These are phyloP conservation scores for Sericinus montela DNA, from an alignment of 2,888 invertebrate species.

Conservation along the genomic window DNA sequence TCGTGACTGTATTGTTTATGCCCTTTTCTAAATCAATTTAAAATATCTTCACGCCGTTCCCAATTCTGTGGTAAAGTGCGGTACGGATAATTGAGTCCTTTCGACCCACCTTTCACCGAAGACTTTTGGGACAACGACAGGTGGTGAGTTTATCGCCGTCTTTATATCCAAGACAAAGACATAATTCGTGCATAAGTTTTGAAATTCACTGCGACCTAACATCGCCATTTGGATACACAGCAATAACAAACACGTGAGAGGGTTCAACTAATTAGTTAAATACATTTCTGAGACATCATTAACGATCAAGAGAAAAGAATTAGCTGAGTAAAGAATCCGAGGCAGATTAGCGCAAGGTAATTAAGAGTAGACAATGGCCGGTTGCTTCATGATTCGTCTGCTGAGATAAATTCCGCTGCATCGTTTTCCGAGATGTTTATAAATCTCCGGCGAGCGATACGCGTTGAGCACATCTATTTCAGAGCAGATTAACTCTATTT, in stretches of 20 bases:
- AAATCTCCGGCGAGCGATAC: background rate
- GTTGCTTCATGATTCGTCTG: background rate
- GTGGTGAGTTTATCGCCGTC: too few species aligned
- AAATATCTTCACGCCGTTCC: too few species aligned
- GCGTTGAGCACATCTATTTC: background rate
- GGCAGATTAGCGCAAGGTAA: constrained; percentile 1
- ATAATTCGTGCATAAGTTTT: too few species aligned
- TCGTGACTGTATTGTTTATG: too few species aligned
- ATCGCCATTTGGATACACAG: background rate
- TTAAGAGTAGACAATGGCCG: background rate
- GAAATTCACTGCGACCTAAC: too few species aligned
- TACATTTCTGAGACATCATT: background rate
- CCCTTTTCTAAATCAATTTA: too few species aligned
- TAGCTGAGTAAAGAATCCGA: constrained; percentile 1
- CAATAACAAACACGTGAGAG: background rate
- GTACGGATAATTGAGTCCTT: too few species aligned
- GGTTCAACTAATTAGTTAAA: constrained; percentile 1
- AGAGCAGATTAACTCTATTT: constrained; percentile 3
- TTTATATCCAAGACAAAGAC: too few species aligned
- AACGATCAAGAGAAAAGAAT: background rate
- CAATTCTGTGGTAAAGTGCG: too few species aligned
- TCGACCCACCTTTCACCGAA: too few species aligned
- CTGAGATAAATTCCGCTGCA: background rate
- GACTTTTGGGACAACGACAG: too few species aligned
- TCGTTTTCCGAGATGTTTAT: background rate